Base-by-base conservation (phyloP, 2,888 invertebrate genomes). In the Drosophila affinis region DNA sequence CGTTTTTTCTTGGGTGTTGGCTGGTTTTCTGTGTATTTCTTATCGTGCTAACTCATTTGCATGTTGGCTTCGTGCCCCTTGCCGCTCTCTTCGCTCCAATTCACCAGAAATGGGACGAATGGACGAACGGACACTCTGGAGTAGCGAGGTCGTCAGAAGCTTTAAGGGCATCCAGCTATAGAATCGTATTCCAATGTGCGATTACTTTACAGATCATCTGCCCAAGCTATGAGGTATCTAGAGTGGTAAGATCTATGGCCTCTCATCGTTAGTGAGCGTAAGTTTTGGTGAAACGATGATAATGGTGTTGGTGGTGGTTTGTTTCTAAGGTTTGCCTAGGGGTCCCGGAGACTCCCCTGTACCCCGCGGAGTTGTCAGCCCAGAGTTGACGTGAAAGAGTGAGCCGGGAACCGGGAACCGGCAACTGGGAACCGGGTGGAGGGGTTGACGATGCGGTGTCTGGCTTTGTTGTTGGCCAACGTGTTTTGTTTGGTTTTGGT, bases 401-500 rank as follows among this genome's bases (percentile, higher is more conserved):
- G 46, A 2, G 6, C 39, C 6, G 39, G n/a, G 14, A 6, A 14
- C 39, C 14, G 39, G 14, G 14, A 34, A n/a, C 60, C 48, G 10
- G 12, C 14, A 2, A 14, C 39, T 12, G 39, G n/a, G 39, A 5
- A 14, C 39, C 14, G 14, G 14, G 14, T 14, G 3, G 39, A 39
- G 12, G 39, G 39, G 39, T 39, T 14, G 14, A 14, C 39, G 39
- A 14, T 14, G 6, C 14, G 39, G 39, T 39, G 32, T n/a, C 29
- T 55, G 56, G 64, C 62, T 63, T 63, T 62, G 62, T 62, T 44
- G 62, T 82, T 78, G 80, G 72, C 73, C 55, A 86, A 65, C 62
- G 61, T 52, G 60, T 72, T 53, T 57, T 52, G 60, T 72, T 53
- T 57, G 81, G 87, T 86, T 78, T 87, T 89, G 80, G 75, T 87